Conservation (phyloP, 2,797 vertebrate genomes). For the Paratrypauchen microcephalus region DNA sequence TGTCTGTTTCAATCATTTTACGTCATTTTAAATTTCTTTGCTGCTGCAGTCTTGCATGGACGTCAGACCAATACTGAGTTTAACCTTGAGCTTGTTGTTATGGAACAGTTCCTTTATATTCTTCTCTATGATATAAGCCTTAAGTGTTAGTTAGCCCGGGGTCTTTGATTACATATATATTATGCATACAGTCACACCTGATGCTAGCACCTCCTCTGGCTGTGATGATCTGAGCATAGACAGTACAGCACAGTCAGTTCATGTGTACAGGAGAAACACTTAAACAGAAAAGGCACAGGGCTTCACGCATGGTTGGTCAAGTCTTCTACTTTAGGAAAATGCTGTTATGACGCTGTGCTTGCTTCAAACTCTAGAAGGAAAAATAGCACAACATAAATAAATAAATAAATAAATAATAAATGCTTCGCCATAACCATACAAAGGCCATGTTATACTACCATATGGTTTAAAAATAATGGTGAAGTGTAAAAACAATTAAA, state of each 20-base stretch:
- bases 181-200: conserved; percentile 50
- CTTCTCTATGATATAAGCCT: conserved; percentile 15
- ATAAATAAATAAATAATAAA: too few species aligned
- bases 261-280: conserved; percentile 1
- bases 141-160: conserved; percentile 25
- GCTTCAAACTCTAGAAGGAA: background rate
- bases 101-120: conserved; percentile 9
- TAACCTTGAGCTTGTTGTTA: conserved; percentile 9
- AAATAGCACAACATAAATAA: too few species aligned
- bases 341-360: background rate
- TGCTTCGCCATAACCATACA: too few species aligned
- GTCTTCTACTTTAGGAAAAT: conserved; percentile 6
- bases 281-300: conserved; percentile 13
- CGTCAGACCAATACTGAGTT: conserved; percentile 4
- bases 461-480: too few species aligned
- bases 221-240: conserved; percentile 23
- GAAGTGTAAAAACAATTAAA: too few species aligned
- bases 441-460: too few species aligned
- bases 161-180: conserved; percentile 50
- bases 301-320: conserved; percentile 13
- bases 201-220: conserved; percentile 39
- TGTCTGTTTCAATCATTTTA: conserved; percentile 3
- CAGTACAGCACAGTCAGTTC: conserved; percentile 18
- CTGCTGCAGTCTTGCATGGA: conserved; percentile 9
- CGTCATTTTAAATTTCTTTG: conserved; percentile 7